Percentiles rank a stretch among this genome's conserved stretches.
These are phyloP conservation scores for Camponotus fellah DNA, from an alignment of 2,888 invertebrate species.

Conservation along the genomic window DNA sequence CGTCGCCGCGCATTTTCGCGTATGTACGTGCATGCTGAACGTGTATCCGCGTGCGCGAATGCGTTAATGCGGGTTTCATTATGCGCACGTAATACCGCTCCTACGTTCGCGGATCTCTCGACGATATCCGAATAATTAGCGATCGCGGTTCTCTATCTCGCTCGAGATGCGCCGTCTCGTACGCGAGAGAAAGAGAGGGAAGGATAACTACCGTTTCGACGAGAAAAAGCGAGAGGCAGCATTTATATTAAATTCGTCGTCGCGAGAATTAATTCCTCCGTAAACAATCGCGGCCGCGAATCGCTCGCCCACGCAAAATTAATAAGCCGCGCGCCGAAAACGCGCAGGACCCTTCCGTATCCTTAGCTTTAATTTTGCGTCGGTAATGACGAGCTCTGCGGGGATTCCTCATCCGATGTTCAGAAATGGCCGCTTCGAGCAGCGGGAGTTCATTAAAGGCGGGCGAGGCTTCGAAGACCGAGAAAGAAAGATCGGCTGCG, in stretches of 20 bases:
- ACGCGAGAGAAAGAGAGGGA: not conserved
- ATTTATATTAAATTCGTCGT: slow-evolving; percentile 46
- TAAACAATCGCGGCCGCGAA: slow-evolving; percentile 58
- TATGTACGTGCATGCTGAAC: slow-evolving; percentile 38
- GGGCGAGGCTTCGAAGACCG: slow-evolving; percentile 57
- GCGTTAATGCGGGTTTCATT: slow-evolving; percentile 82
- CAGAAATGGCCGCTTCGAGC: slow-evolving; percentile 72
- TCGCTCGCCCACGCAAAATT: slow-evolving; percentile 67
- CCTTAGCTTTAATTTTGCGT: slow-evolving; percentile 79
- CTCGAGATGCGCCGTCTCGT: not conserved
- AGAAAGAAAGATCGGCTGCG: slow-evolving; percentile 22
- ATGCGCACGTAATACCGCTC: slow-evolving; percentile 68
- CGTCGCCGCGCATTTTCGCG: slow-evolving; percentile 66
- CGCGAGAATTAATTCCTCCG: slow-evolving; percentile 56
- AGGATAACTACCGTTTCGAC: not conserved
- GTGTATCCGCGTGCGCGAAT: slow-evolving; percentile 55
- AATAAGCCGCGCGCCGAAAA: slow-evolving; percentile 71
- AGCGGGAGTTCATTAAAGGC: slow-evolving; percentile 79
- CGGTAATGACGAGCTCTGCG: slow-evolving; percentile 78
- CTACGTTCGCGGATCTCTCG: slow-evolving; percentile 52
- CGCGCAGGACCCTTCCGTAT: slow-evolving; percentile 61
- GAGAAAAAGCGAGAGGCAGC: slow-evolving; percentile 27
- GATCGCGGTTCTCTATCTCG: slow-evolving; percentile 39
- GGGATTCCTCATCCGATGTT: slow-evolving; percentile 71
- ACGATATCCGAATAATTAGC: slow-evolving; percentile 77